Conservation (phyloP, 2,113 vertebrate genomes). For the Peromyscus californicus region DNA sequence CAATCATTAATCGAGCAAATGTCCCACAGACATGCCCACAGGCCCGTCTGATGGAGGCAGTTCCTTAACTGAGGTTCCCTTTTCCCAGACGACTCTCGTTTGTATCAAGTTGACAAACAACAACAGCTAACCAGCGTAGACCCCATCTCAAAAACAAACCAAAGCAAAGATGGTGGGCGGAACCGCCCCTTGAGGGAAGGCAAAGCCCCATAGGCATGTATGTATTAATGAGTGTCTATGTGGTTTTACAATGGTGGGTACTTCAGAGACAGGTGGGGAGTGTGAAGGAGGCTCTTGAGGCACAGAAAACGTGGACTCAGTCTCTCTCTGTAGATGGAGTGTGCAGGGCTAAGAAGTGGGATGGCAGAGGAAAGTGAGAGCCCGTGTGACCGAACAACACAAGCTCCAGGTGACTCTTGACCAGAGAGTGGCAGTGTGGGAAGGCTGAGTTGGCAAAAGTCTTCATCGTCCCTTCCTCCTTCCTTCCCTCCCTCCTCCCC, state of each 20-base stretch:
- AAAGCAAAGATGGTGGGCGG: not conserved
- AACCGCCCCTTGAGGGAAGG: not conserved
- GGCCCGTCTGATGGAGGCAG: not conserved
- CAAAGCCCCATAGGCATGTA: not conserved
- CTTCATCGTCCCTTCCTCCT: not conserved
- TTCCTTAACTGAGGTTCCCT: not conserved
- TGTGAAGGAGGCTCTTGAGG: not conserved
- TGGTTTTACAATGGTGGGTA: not conserved
- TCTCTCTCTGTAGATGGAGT: accelerated
- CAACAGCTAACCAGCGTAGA: not conserved
- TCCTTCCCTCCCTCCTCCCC: not conserved
- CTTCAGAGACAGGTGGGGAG: not conserved
- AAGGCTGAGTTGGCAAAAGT: not conserved
- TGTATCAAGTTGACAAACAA: not conserved
- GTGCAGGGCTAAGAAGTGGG: not conserved
- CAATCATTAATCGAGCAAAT: not conserved
- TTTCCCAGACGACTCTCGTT: not conserved
- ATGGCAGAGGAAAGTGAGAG: not conserved
- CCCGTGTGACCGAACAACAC: not conserved
- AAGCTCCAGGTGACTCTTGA: not conserved
- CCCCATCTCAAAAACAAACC: not conserved
- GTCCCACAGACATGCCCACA: not conserved
- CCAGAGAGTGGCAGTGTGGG: not conserved
- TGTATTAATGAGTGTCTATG: not conserved
- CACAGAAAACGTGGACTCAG: not conserved